These are phyloP conservation scores for Zosterops pallidus DNA, from an alignment of 2,113 vertebrate species.

Conservation along the genomic window DNA sequence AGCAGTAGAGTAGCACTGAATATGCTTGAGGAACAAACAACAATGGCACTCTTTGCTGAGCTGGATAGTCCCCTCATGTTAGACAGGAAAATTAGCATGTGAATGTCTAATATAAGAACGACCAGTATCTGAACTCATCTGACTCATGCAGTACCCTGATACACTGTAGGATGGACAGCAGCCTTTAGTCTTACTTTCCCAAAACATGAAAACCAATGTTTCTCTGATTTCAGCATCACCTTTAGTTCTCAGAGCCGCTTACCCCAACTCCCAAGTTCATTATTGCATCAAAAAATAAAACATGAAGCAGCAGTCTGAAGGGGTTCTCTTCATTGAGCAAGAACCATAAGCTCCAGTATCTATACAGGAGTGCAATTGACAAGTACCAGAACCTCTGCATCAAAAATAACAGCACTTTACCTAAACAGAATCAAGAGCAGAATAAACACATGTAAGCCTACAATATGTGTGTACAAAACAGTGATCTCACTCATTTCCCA, in stretches of 20 bases:
- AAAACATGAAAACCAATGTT: neutral
- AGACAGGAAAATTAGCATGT: neutral
- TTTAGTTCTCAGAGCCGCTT: neutral
- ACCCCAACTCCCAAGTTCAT: neutral
- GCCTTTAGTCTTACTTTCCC: neutral
- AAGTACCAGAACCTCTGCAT: neutral
- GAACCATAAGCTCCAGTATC: neutral
- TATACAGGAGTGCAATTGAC: neutral
- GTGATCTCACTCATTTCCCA: neutral
- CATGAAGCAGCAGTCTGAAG: neutral
- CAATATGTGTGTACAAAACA: neutral
- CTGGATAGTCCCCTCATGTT: neutral
- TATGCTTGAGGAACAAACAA: neutral
- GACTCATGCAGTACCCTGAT: neutral
- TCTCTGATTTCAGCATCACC: neutral
- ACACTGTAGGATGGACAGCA: neutral
- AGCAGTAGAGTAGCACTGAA: neutral
- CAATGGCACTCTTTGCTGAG: neutral
- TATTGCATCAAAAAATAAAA: neutral
- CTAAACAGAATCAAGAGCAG: neutral
- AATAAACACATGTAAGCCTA: neutral
- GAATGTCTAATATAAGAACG: neutral
- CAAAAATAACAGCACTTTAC: neutral
- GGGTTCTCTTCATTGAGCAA: neutral
- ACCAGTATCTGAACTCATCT: neutral